Conservation (phyloP, 2,113 vertebrate genomes). For the Gallinago media region DNA sequence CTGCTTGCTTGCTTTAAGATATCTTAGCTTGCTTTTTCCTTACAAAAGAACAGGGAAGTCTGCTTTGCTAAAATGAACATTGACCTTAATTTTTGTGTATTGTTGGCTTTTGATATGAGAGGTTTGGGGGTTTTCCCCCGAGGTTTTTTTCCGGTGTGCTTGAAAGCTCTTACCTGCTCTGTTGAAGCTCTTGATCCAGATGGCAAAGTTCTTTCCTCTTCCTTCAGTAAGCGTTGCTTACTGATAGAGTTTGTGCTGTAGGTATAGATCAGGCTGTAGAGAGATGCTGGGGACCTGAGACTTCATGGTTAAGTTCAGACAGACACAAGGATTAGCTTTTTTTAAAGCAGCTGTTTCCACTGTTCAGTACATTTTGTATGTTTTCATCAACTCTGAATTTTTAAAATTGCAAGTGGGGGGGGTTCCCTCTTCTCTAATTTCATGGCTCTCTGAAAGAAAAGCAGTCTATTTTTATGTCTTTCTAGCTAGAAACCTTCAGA, state of each 20-base stretch:
- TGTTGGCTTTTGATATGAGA: neutral
- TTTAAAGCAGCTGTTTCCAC: neutral
- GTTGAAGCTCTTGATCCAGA: neutral
- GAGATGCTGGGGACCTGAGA: neutral
- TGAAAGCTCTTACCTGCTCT: neutral
- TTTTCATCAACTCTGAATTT: neutral
- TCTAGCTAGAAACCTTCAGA: neutral
- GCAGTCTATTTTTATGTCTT: neutral
- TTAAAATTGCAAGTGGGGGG: neutral
- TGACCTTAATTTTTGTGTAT: neutral
- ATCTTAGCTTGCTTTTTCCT: neutral
- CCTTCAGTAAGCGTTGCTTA: neutral
- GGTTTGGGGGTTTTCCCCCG: neutral
- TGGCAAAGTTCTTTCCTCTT: neutral
- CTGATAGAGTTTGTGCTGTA: neutral
- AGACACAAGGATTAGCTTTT: neutral
- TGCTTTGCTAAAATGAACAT: neutral
- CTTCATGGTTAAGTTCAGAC: neutral
- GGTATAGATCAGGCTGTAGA: neutral
- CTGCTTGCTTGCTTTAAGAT: neutral
- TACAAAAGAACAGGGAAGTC: neutral
- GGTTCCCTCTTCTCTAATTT: neutral
- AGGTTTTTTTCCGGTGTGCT: neutral
- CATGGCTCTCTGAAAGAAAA: neutral
- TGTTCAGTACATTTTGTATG: neutral